Base-by-base conservation (phyloP, 2,888 invertebrate genomes). In the Melangyna quadrimaculata region DNA sequence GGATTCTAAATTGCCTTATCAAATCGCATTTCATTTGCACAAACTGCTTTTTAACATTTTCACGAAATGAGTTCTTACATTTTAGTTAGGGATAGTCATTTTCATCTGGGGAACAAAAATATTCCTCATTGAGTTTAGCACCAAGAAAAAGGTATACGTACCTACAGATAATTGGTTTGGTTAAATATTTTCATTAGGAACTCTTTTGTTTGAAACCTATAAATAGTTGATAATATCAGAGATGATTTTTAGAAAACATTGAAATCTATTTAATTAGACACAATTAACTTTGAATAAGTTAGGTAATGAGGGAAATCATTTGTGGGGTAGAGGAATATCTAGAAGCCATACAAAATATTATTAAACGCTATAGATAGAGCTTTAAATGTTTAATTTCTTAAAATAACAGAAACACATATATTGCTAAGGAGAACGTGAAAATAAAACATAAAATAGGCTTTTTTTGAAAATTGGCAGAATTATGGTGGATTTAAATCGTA, bases 21-120 rank as follows among this genome's bases (percentile, higher is more conserved):
- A 86, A 86, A 86, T 86, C 75, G 86, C 70, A 86, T 86, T 86
- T 86, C 86, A 86, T 80, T 86, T 80, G 80, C 75, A 80, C 72
- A 80, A 80, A 80, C 69, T 86, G 61, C 67, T 77, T 69, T 45
- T 43, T 6, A 9, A 27, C 65, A 59, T n/a, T 69, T 51, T 69
- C 1, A 6, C 9, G 24, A 32, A 35, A 57, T 35, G 61, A 63
- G 40, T 17, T 27, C 12, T 24, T 12, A 9, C 24, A 27, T 40
- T 29, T 19, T 12, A 65, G 10, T 59, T 2, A 5, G n/a, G 27
- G 53, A n/a, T n/a, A 10, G 12, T 22, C 3, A 22, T 12, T 48
- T 22, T 48, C 12, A 8, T 17, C 3, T 48, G 2, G 3, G 1
- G 3, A 45, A 1, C 2, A 22, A 19, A 48, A 0, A 12, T 8